Percentiles rank a stretch among this genome's conserved stretches.
phyloP scores from a whole-genome alignment of 2,797 vertebrate genomes.

The Sorex maritimensis region DNA sequence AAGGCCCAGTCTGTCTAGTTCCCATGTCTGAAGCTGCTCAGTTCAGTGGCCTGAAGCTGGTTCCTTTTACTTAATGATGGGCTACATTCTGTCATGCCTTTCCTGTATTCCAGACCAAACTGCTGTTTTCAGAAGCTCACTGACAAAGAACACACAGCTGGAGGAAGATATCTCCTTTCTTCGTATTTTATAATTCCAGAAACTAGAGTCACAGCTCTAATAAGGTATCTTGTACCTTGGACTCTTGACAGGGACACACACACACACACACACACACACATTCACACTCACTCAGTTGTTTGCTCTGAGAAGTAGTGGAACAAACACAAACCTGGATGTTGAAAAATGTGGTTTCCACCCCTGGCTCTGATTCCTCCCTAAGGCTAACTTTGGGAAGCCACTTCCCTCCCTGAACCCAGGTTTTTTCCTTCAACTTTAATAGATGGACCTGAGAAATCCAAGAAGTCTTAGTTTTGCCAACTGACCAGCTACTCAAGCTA shows the following conservation, averaged over 20 bases:
- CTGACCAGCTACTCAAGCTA: background rate
- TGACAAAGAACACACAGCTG: slow-evolving; percentile 22
- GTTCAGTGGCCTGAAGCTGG: background rate
- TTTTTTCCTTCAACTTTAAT: slow-evolving; percentile 1
- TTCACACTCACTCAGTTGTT: background rate
- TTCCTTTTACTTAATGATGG: background rate
- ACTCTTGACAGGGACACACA: background rate
- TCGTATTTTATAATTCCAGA: slow-evolving; percentile 39
- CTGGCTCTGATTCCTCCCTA: background rate
- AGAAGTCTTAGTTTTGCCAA: slow-evolving; percentile 2
- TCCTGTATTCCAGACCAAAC: background rate
- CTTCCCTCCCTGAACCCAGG: background rate
- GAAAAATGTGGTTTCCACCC: slow-evolving; percentile 17
- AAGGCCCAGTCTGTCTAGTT: background rate
- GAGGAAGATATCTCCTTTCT: background rate
- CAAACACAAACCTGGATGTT: background rate
- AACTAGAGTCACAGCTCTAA: slow-evolving; percentile 2
- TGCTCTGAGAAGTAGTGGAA: background rate
- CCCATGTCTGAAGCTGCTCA: background rate
- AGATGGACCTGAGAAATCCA: background rate
- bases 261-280: too few species aligned
- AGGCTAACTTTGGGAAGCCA: background rate
- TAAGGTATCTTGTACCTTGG: background rate
- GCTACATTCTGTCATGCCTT: background rate
- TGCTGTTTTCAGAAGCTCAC: background rate